phyloP scores from a whole-genome alignment of 2,113 vertebrate genomes.

The Eupsittula cactorum region DNA sequence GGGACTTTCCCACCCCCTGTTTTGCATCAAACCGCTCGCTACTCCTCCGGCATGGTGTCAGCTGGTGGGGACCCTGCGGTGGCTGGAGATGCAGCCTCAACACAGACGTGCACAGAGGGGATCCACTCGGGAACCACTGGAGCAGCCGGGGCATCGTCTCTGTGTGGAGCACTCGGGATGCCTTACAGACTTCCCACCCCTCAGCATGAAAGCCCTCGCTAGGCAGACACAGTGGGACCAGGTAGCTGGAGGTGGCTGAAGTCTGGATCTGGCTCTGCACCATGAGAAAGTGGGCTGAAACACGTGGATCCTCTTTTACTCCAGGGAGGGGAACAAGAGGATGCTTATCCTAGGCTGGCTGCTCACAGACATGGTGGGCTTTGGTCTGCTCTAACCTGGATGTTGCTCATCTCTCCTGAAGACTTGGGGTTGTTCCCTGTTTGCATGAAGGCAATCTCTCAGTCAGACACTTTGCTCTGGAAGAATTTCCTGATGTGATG shows the following conservation, averaged over 20 bases:
- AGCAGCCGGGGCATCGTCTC: background rate
- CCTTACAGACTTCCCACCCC: background rate
- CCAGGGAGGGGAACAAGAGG: background rate
- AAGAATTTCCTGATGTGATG: background rate
- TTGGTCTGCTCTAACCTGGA: background rate
- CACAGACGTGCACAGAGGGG: background rate
- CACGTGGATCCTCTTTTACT: fast-evolving
- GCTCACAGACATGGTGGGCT: background rate
- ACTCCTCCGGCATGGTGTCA: background rate
- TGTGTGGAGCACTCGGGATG: fast-evolving
- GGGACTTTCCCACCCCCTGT: background rate
- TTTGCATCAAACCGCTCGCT: background rate
- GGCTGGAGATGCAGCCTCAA: background rate
- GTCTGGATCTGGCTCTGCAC: background rate
- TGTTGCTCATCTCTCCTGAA: background rate
- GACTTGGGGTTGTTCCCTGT: fast-evolving
- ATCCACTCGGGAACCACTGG: fast-evolving
- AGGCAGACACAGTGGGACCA: background rate
- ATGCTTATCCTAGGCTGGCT: background rate
- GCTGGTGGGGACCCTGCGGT: background rate
- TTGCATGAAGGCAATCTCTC: background rate
- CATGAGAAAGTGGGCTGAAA: background rate
- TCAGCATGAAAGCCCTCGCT: fast-evolving
- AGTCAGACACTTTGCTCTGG: background rate
- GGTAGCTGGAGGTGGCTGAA: background rate